Conservation (phyloP, 2,888 invertebrate genomes). For the Philaethria dido region DNA sequence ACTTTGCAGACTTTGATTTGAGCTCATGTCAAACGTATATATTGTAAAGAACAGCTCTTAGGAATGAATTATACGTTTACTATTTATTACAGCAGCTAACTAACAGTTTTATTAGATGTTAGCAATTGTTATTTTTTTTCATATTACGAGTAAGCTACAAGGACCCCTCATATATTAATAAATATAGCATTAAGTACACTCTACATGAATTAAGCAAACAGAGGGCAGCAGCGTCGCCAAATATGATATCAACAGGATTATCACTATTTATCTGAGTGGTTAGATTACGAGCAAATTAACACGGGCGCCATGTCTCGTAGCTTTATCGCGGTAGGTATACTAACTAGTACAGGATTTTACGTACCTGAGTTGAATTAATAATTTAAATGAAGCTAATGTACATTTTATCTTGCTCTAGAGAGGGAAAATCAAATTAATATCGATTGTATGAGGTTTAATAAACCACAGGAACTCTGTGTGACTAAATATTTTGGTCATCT, state of each 20-base stretch:
- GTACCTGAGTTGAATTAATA: slow-evolving; percentile 17
- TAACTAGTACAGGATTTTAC: slow-evolving; percentile 29
- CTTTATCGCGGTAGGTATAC: slow-evolving; percentile 36
- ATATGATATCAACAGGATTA: slow-evolving; percentile 68
- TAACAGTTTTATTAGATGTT: too few relatives aligned
- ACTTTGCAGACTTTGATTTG: too few relatives aligned
- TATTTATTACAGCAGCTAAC: too few relatives aligned
- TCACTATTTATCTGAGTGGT: slow-evolving; percentile 62
- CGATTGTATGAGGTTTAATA: background rate
- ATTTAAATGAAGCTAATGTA: background rate
- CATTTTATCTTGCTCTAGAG: background rate
- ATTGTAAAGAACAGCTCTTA: too few relatives aligned
- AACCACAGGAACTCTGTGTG: background rate
- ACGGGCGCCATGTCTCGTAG: slow-evolving; percentile 52
- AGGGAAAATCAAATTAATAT: background rate
- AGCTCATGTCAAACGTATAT: too few relatives aligned
- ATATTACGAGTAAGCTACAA: background rate
- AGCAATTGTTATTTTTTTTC: too few relatives aligned
- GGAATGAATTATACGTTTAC: too few relatives aligned
- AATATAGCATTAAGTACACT: slow-evolving; percentile 4
- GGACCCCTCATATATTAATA: background rate
- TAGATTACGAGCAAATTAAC: slow-evolving; percentile 63
- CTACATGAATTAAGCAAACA: slow-evolving; percentile 52
- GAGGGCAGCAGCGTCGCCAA: slow-evolving; percentile 52
- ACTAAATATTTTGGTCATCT: background rate